A percentile compares a stretch with the other conserved stretches of the same genome.
Evolutionary conservation across 1,140 invertebrate genomes (phyloP).

Genomic region (Triops cancriformis): DNA sequence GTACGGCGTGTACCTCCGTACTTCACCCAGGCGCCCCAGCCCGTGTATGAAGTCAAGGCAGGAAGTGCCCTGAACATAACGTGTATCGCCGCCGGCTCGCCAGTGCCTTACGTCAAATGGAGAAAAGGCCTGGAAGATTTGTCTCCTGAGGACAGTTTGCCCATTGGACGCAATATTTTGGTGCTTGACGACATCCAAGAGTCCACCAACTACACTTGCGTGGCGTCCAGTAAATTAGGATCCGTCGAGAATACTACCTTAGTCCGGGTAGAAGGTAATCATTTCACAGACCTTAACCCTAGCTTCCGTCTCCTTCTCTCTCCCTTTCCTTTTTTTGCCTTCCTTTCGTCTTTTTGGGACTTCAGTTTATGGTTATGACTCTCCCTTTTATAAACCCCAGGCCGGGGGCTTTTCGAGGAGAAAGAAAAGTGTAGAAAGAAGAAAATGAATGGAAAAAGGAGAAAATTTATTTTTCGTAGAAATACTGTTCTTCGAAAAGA

Average conservation of each 20-base stretch:
- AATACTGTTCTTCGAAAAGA: too few relatives aligned
- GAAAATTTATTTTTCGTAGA: too few relatives aligned
- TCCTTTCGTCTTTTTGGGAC: not conserved
- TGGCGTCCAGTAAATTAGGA: constrained; percentile 86
- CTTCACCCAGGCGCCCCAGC: constrained; percentile 82
- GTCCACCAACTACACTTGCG: constrained; percentile 92
- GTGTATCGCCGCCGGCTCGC: constrained; percentile 92
- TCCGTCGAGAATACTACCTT: constrained; percentile 75
- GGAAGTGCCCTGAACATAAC: constrained; percentile 84
- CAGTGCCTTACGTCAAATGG: constrained; percentile 97
- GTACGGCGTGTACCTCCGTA: constrained; percentile 86
- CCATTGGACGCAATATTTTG: constrained; percentile 76
- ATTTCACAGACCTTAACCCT: not conserved
- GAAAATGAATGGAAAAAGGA: not conserved
- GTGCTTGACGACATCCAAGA: constrained; percentile 75
- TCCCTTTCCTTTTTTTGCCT: not conserved
- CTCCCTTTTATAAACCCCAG: not conserved
- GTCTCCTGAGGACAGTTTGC: constrained; percentile 74
- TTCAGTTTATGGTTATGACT: not conserved
- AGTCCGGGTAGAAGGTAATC: constrained; percentile 89
- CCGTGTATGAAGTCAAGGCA: constrained; percentile 75
- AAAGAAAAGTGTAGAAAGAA: not conserved
- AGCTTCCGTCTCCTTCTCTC: too few relatives aligned
- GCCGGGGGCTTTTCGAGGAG: not conserved
- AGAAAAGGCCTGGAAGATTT: constrained; percentile 72